phyloP scores from a whole-genome alignment of 37 sponge, comb jelly and placozoan species.

The Crambe crambe region DNA sequence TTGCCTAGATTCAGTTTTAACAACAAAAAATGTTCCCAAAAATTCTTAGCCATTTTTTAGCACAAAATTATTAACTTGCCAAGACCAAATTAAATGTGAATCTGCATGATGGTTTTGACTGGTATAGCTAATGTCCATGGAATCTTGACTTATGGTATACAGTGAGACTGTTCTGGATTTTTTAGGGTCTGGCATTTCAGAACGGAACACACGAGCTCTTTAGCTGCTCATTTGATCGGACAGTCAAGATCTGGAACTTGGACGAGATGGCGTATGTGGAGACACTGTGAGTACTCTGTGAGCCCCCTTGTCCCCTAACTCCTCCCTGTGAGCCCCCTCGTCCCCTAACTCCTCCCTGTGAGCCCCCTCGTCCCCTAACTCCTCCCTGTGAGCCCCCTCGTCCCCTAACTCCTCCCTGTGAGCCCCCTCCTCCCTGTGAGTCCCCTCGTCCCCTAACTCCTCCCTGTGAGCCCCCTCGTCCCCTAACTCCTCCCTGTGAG shows the following conservation, averaged over 20 bases:
- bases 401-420: no score
- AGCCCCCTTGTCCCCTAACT: background rate
- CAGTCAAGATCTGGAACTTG: constrained; percentile 95
- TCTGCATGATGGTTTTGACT: no score
- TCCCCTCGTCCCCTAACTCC: background rate
- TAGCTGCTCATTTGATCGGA: constrained; percentile 90
- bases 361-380: background rate
- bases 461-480: background rate
- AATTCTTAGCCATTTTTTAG: no score
- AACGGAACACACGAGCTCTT: constrained; percentile 85
- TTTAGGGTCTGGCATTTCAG: constrained; percentile 87
- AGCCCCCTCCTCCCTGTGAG: no score
- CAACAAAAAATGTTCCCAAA: no score
- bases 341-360: no score
- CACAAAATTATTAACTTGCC: no score
- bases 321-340: background rate
- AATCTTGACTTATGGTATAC: no score
- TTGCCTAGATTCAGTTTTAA: no score
- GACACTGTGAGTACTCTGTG: constrained; percentile 91
- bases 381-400: background rate
- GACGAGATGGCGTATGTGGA: constrained; percentile 96
- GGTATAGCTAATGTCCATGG: no score
- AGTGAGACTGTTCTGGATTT: no score
- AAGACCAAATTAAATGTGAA: no score
- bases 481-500: background rate